Conservation (phyloP, 2,113 vertebrate genomes). For the Cygnus buccinator region DNA sequence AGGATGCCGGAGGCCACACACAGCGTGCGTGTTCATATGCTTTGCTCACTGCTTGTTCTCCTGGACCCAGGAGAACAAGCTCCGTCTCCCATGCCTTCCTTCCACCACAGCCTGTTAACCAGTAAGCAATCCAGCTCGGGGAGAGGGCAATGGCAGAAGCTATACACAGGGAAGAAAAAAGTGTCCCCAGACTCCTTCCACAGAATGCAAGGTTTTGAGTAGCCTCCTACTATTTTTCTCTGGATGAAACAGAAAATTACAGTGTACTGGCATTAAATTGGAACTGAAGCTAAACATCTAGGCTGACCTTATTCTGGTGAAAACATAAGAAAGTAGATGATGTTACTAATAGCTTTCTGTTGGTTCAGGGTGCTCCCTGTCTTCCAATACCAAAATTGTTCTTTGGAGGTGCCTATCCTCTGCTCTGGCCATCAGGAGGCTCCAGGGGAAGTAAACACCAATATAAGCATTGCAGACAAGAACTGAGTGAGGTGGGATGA, state of each 20-base stretch:
- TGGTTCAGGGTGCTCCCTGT: background rate
- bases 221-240: background rate
- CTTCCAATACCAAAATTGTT: background rate
- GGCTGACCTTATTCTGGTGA: background rate
- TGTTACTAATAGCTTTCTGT: background rate
- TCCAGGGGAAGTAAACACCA: background rate
- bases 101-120: background rate
- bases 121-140: background rate
- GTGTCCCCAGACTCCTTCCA: background rate
- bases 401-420: background rate
- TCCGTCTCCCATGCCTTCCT: background rate
- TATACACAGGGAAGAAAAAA: background rate
- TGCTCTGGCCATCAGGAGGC: background rate
- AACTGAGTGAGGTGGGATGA: background rate
- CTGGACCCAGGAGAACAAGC: background rate
- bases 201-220: background rate
- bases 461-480: background rate
- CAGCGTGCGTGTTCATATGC: fast-evolving
- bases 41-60: background rate
- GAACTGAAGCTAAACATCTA: background rate
- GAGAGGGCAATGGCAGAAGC: fast-evolving
- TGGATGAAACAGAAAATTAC: background rate
- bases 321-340: background rate
- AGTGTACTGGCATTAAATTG: background rate
- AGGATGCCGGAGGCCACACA: background rate